Evolutionary conservation across 2,888 invertebrate genomes (phyloP).

Genomic region (Microctonus aethiopoides): DNA sequence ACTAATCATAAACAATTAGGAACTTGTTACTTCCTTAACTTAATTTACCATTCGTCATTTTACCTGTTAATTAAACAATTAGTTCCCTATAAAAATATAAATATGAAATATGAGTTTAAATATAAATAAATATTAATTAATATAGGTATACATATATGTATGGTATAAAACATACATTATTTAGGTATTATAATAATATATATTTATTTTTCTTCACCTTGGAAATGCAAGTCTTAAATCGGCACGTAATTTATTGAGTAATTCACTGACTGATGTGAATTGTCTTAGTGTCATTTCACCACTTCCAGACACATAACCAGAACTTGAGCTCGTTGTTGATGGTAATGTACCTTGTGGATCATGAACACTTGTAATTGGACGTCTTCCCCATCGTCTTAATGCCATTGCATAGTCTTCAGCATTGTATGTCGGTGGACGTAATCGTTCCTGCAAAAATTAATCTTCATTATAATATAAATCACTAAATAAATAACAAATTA

Average conservation of each 20-base stretch:
- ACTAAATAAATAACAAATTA: background rate
- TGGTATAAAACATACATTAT: too few relatives aligned
- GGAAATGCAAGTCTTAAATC: constrained; percentile 89
- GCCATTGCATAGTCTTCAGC: constrained; percentile 88
- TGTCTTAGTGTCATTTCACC: constrained; percentile 89
- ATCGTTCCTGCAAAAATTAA: constrained; percentile 74
- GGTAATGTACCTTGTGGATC: constrained; percentile 62
- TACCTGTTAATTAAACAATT: background rate
- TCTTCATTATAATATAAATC: background rate
- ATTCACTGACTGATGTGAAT: constrained; percentile 87
- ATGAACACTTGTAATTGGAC: constrained; percentile 68
- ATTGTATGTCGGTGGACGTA: constrained; percentile 89
- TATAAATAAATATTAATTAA: background rate
- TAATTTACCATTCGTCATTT: background rate
- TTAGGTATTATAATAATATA: too few relatives aligned
- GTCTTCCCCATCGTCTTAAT: constrained; percentile 83
- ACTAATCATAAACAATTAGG: constrained; percentile 6
- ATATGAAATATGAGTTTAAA: background rate
- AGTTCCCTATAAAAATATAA: too few relatives aligned
- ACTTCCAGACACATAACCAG: constrained; percentile 70
- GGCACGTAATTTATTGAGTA: constrained; percentile 85
- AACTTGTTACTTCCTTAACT: background rate
- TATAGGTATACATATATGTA: background rate
- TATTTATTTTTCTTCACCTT: constrained; percentile 73
- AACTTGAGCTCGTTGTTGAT: constrained; percentile 65